Base-by-base conservation (phyloP, 2,888 invertebrate species). In the Thecocarcelia acutangulata region DNA sequence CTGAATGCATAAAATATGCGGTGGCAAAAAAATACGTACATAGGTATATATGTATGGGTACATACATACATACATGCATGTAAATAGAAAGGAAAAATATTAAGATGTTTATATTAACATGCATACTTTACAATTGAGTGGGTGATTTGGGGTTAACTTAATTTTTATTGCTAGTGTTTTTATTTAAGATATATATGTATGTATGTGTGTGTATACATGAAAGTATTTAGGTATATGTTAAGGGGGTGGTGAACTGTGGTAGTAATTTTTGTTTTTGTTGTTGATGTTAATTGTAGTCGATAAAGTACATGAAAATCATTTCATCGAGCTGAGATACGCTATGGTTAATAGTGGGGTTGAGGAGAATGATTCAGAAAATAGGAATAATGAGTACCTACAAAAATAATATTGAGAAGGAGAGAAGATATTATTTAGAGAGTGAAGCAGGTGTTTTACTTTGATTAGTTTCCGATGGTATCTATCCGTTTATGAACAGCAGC, bases 371-470 rank as follows among this genome's bases (percentile, higher is more conserved):
- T 56, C 33, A 59, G 37, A 52, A 58, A 50, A 61, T 48, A 50
- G 64, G 69, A 56, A 52, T 21, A 17, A 73, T 33, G 33, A 33
- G 33, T 33, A 33, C 6, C 6, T 33, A 33, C 9, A 15, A 17
- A 56, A 54, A 40, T 63, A 61, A 77, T n/a, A 52, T 6, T 11
- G 61, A 68, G 50, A 37, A 50, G 17, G 40, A 37, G 28, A 58
- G 40, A 42, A n/a, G 28, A 19, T 46, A 54, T 61, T 50, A 63
- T 61, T 46, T 46, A 42, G 58, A 54, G 56, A 33, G 17, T 52
- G 50, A 42, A 74, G 73, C 82, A 82, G 82, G 82, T 80, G 80
- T 80, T 66, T 75, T 68, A 73, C 76, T 81, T 73, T 73, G 68
- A 73, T 56, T 76, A 64, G 52, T 72, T 66, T 48, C 56, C 42